These are phyloP conservation scores for Crotalus viridis DNA, from an alignment of 2,113 vertebrate genomes.

Conservation along the genomic window DNA sequence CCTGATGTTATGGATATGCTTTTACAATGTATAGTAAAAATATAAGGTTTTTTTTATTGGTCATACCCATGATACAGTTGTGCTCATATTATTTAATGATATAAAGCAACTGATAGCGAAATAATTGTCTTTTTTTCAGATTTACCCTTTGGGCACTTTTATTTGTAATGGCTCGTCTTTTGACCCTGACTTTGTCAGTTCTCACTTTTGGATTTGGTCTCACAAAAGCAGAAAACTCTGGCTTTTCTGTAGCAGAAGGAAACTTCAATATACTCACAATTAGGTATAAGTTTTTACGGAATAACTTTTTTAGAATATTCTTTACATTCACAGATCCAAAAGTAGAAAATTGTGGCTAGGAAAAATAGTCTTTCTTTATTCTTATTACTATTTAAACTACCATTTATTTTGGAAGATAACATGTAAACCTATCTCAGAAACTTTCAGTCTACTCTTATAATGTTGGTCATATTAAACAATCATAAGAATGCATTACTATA, in stretches of 20 bases:
- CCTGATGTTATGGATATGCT: not conserved
- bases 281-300: slow-evolving; percentile 66
- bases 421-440: not conserved
- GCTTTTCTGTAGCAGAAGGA: slow-evolving; percentile 75
- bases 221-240: slow-evolving; percentile 76
- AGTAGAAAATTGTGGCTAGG: not conserved
- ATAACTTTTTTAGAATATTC: not conserved
- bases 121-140: slow-evolving; percentile 56
- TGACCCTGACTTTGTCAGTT: slow-evolving; percentile 82
- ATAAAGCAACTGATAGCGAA: not conserved
- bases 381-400: not conserved
- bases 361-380: not conserved
- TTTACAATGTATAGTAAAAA: not conserved
- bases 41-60: not conserved
- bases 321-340: not conserved
- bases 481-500: not conserved
- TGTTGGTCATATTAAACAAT: not conserved
- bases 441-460: not conserved
- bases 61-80: not conserved
- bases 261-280: slow-evolving; percentile 82
- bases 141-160: slow-evolving; percentile 84
- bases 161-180: slow-evolving; percentile 79
- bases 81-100: not conserved
- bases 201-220: slow-evolving; percentile 83
- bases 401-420: not conserved